phyloP scores from a whole-genome alignment of 2,113 vertebrate genomes.

The Oreamnos americanus region DNA sequence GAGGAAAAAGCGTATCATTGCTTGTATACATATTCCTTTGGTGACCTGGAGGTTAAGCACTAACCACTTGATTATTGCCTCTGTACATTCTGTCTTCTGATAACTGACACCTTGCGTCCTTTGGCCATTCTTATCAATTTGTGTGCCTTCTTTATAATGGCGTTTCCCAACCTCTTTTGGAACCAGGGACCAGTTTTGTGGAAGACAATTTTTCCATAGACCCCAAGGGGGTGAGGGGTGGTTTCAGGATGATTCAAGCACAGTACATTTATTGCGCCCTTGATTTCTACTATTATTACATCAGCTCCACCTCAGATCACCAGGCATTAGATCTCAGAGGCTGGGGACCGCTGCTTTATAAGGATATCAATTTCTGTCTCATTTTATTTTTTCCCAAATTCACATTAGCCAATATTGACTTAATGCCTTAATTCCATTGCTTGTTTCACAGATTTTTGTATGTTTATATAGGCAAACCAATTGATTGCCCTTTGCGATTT shows the following conservation, averaged over 20 bases:
- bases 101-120: not conserved
- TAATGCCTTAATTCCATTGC: not conserved
- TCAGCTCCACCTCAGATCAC: not conserved
- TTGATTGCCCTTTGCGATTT: not conserved
- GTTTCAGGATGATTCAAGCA: not conserved
- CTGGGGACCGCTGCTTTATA: not conserved
- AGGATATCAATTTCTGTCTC: not conserved
- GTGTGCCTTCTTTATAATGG: not conserved
- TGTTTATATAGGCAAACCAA: not conserved
- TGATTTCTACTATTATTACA: not conserved
- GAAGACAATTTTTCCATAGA: not conserved
- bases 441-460: not conserved
- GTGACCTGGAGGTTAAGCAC: not conserved
- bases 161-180: not conserved
- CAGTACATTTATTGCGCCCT: not conserved
- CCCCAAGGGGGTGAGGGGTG: not conserved
- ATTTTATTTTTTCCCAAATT: not conserved
- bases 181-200: not conserved
- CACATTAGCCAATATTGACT: not conserved
- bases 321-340: not conserved
- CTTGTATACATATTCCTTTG: not conserved
- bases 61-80: not conserved
- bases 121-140: not conserved
- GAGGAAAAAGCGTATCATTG: not conserved
- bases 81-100: not conserved